Conservation (phyloP, 2,113 vertebrate genomes). For the Oryctolagus cuniculus region DNA sequence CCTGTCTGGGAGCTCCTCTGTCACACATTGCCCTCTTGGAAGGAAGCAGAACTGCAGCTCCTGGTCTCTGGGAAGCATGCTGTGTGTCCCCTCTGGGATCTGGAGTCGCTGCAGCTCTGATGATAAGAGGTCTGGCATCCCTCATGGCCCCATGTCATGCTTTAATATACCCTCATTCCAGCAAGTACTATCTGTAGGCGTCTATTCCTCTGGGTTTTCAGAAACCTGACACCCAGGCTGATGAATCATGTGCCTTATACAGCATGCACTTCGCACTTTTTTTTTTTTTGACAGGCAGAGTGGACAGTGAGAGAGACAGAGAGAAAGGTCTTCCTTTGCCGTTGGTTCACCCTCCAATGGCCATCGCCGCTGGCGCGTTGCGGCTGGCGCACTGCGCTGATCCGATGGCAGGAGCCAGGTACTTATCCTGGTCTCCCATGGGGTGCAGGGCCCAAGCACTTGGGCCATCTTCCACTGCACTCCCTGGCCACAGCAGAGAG, state of each 20-base stretch:
- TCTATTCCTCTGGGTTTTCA: neutral
- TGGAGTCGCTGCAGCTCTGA: neutral
- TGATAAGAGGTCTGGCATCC: neutral
- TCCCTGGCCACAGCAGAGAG: too few relatives aligned
- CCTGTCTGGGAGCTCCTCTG: neutral
- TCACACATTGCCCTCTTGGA: neutral
- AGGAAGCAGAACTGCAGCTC: neutral
- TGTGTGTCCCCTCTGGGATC: neutral
- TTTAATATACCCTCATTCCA: neutral
- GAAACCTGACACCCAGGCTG: neutral
- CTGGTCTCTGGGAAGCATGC: neutral
- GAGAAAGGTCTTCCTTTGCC: too few relatives aligned
- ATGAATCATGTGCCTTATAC: neutral
- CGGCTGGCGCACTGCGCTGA: too few relatives aligned
- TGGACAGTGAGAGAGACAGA: too few relatives aligned
- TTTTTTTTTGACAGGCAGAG: too few relatives aligned
- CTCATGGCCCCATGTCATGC: too few relatives aligned
- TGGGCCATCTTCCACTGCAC: too few relatives aligned
- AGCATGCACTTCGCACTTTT: neutral
- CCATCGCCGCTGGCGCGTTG: too few relatives aligned
- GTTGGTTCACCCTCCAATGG: too few relatives aligned
- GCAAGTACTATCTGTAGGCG: neutral
- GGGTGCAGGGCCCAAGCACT: too few relatives aligned
- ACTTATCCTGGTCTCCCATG: too few relatives aligned
- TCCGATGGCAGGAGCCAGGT: too few relatives aligned